Evolutionary conservation across 37 sponge, comb jelly and placozoan species (phyloP).

Genomic region (Amphimedon queenslandica): DNA sequence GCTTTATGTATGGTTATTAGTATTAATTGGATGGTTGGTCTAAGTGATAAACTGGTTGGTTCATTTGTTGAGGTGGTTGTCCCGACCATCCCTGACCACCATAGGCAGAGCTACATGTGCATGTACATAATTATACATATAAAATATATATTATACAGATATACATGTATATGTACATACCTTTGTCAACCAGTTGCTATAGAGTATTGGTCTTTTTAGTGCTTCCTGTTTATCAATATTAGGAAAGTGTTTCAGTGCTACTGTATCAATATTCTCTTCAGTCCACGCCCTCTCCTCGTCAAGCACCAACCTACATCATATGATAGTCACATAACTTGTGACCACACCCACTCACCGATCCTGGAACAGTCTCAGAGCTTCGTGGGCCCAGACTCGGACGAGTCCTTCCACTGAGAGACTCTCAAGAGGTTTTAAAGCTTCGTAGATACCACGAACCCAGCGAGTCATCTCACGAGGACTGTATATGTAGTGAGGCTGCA

Average conservation of each 20-base stretch:
- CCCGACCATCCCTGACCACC: no score
- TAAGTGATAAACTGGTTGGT: no score
- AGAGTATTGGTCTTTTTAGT: conserved; percentile 89
- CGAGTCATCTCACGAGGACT: conserved; percentile 98
- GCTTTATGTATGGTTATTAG: no score
- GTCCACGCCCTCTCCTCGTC: conserved; percentile 97
- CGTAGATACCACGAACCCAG: conserved; percentile 96
- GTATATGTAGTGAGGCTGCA: conserved; percentile 99
- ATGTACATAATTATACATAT: no score
- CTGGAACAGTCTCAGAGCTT: conserved; percentile 92
- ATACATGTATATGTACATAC: no score
- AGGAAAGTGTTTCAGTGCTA: conserved; percentile 92
- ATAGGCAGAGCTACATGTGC: no score
- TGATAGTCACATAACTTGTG: no score
- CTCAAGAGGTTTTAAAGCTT: conserved; percentile 88
- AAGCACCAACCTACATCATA: conserved; percentile 58
- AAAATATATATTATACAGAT: no score
- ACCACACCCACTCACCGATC: conserved; percentile 52
- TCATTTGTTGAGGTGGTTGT: no score
- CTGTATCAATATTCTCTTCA: conserved; percentile 81
- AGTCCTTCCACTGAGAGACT: conserved; percentile 87
- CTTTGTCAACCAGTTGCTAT: conserved; percentile 93
- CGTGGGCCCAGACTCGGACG: conserved; percentile 97
- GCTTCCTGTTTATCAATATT: conserved; percentile 72
- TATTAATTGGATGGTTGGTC: no score